Base-by-base conservation (phyloP, 1,140 invertebrate species). In the Lepidotrigona ventralis region DNA sequence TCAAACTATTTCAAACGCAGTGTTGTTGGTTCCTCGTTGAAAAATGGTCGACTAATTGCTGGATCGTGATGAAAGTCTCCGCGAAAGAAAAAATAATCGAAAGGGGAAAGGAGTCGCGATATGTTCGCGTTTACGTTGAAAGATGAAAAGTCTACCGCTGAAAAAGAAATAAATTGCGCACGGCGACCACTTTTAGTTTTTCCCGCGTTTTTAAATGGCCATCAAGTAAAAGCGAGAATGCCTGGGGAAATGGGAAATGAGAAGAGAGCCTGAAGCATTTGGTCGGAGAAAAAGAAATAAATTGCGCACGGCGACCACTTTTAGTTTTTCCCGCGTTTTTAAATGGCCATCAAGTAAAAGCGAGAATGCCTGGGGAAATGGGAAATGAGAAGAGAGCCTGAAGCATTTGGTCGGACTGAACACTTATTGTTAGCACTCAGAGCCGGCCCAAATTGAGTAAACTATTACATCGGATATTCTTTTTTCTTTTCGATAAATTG, bases 381-480 rank as follows among this genome's bases (percentile, higher is more conserved):
- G 51, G 9, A 46, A 17, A 60, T 46, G 56, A 39, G n/a, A 17
- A 46, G 29, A 54, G 51, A 51, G 46, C 12, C 69, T 73, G 23
- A 51, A 79, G 82, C 53, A 73, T 83, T 72, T 66, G 69, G 76
- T 73, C 51, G 77, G 68, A 39, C 17, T 83, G 69, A 66, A 70
- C 58, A 83, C 82, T 83, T 33, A 33, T 33, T 33, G 33, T 33
- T 79, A 79, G 81, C 81, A 79, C 81, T 76, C 56, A 78, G 81
- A 66, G 58, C 17, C 23, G 53, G 56, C 29, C 23, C 9, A 46
- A 46, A 46, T 46, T 46, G 39, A 46, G 6, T 8, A 46, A 46
- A 46, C 39, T 46, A 8, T 46, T 46, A 46, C 8, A 8, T 8
- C 39, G 39, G 0, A 8, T 46, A 46, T 8, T 8, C n/a, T 46